Percentiles rank a stretch among this genome's conserved stretches.
These are phyloP conservation scores for Cairina moschata DNA, from an alignment of 2,113 vertebrate species.

Conservation along the genomic window DNA sequence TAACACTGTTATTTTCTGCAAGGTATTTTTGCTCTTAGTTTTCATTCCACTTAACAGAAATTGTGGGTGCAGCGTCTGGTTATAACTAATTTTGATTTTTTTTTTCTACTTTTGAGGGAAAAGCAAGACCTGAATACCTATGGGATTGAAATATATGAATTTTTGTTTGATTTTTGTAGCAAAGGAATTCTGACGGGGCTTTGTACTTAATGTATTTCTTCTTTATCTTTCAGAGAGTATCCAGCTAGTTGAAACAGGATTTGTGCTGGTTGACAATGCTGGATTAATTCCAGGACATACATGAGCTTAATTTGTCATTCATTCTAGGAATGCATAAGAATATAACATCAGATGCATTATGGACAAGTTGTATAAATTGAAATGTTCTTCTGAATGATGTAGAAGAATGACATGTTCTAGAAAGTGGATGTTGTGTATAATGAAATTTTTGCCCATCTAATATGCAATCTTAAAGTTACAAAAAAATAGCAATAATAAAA, in stretches of 20 bases:
- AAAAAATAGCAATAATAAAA: background rate
- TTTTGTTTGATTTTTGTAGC: background rate
- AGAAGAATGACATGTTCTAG: background rate
- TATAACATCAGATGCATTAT: background rate
- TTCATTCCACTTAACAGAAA: background rate
- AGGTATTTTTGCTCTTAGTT: background rate
- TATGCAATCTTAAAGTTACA: background rate
- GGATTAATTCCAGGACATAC: background rate
- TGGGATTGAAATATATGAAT: background rate
- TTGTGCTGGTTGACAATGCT: conserved; percentile 25
- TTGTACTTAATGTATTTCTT: background rate
- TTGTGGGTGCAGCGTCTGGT: background rate
- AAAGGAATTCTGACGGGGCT: background rate
- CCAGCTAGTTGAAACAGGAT: conserved; percentile 4
- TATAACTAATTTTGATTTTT: background rate
- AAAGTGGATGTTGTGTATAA: conserved; percentile 11
- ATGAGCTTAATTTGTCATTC: conserved; percentile 17
- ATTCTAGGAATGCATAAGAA: background rate
- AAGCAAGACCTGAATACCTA: background rate
- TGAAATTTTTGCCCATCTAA: background rate
- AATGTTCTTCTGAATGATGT: conserved; percentile 13
- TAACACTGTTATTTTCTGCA: background rate
- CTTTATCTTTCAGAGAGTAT: conserved; percentile 13
- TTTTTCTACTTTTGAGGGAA: background rate
- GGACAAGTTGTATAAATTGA: background rate